These are phyloP conservation scores for Centruroides vittatus DNA, from an alignment of 1,140 invertebrate species.

Conservation along the genomic window DNA sequence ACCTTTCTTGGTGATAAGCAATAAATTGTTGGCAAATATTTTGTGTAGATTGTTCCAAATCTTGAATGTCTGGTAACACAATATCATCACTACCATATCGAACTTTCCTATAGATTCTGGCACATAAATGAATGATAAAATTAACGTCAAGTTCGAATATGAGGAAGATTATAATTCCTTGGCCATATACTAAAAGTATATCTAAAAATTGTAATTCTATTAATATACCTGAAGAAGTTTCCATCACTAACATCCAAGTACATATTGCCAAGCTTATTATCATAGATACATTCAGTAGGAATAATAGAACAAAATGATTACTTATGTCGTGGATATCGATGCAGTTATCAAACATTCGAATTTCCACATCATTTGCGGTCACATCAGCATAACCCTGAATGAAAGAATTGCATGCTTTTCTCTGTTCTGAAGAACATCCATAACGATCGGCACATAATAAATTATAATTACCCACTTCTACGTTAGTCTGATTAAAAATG, in stretches of 20 bases:
- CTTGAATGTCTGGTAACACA: conserved; percentile 39
- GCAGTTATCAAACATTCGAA: background rate
- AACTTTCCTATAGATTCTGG: conserved; percentile 31
- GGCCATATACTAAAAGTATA: conserved; percentile 71
- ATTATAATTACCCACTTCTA: no score
- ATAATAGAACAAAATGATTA: conserved; percentile 63
- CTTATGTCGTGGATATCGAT: conserved; percentile 45
- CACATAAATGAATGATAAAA: conserved; percentile 47
- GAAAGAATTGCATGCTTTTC: background rate
- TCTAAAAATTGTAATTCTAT: conserved; percentile 82
- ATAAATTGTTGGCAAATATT: conserved; percentile 78
- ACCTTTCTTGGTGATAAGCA: conserved; percentile 65
- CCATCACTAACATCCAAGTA: conserved; percentile 71
- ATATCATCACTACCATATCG: conserved; percentile 42
- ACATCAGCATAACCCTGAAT: background rate
- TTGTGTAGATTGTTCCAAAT: conserved; percentile 43
- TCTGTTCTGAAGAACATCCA: conserved; percentile 26
- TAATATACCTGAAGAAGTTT: conserved; percentile 73
- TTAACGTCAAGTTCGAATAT: conserved; percentile 67
- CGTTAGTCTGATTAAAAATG: no score
- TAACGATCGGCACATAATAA: no score
- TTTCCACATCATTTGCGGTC: conserved; percentile 12
- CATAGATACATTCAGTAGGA: conserved; percentile 69
- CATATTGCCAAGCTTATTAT: conserved; percentile 74
- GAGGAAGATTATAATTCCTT: conserved; percentile 65